phyloP scores from a whole-genome alignment of 2,113 vertebrate species.

The Hassar affinis region DNA sequence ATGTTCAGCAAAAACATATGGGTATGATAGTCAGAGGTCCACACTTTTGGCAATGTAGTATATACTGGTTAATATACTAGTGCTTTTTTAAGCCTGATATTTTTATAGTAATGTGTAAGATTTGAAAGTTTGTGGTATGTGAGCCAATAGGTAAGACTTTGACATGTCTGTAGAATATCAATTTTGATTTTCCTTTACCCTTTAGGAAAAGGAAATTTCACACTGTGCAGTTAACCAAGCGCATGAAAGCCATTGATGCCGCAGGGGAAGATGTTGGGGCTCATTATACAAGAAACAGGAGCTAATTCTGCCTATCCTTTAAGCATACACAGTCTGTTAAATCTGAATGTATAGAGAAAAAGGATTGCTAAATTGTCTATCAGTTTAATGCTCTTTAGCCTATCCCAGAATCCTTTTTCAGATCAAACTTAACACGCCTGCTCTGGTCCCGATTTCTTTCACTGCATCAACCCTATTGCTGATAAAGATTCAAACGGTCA shows the following conservation, averaged over 20 bases:
- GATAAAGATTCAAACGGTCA: conserved; percentile 23
- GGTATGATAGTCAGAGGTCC: neutral
- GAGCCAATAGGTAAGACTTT: no score
- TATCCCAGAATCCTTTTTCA: neutral
- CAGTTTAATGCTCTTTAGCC: neutral
- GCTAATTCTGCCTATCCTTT: conserved; percentile 17
- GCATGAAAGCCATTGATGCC: neutral
- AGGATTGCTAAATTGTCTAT: neutral
- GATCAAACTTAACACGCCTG: conserved; percentile 21
- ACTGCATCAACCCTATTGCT: neutral
- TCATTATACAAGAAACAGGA: conserved; percentile 9
- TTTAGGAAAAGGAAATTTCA: conserved; percentile 13
- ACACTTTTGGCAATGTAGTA: neutral
- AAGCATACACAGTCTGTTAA: neutral
- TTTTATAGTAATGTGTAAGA: neutral
- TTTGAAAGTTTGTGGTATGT: neutral
- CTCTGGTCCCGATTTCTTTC: neutral
- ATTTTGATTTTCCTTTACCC: neutral
- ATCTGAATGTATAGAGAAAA: neutral
- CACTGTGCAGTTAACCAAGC: neutral
- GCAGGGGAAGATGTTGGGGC: neutral
- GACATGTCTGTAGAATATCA: neutral
- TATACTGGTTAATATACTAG: neutral
- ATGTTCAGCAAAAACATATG: neutral
- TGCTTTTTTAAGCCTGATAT: neutral